Base-by-base conservation (phyloP, 2,888 invertebrate genomes). In the Linnaemya vulpina region DNA sequence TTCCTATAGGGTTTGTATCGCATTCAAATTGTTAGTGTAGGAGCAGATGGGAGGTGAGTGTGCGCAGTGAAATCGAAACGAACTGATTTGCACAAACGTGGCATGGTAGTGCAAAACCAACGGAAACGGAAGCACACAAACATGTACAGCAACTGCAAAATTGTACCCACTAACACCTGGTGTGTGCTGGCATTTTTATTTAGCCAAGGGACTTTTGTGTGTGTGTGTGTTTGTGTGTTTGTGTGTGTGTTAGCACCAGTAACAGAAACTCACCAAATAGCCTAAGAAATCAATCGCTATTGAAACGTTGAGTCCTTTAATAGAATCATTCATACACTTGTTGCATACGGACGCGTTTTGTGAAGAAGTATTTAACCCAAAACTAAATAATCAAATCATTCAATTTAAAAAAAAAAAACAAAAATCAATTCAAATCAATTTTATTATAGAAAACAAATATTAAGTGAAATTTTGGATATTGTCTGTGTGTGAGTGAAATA, bases 281-380 rank as follows among this genome's bases (percentile, higher is more conserved):
- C 17, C 35, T 15, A 51, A 53, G 15, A 30, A 11, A 43, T 53
- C 40, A 10, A 30, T 58, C 11, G n/a, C 46, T 38, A 60, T 55
- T 30, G 15, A 74, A 74, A 43, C 0, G 30, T 43, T 20, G 38
- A 68, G 43, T 79, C 55, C 68, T 75, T 75, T 70, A 78, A 83
- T 88, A 91, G 90, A 90, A 87, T 68, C 87, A 84, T 51, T 86
- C 87, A 86, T 89, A 87, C 90, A 91, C 90, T 91, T 91, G 90
- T 91, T 91, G 90, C 91, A 90, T 90, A 65, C 86, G 79, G 87
- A 78, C 87, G 89, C 73, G 60, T 71, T 70, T 53, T 17, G 13
- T 70, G 62, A 83, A 67, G 5, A 25, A 43, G 38, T 81, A 22
- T 22, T 49, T 30, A 0, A 25, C 35, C 13, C 22, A 46, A 11